Conservation (phyloP, 2,113 vertebrate species). For the Oryzias celebensis region DNA sequence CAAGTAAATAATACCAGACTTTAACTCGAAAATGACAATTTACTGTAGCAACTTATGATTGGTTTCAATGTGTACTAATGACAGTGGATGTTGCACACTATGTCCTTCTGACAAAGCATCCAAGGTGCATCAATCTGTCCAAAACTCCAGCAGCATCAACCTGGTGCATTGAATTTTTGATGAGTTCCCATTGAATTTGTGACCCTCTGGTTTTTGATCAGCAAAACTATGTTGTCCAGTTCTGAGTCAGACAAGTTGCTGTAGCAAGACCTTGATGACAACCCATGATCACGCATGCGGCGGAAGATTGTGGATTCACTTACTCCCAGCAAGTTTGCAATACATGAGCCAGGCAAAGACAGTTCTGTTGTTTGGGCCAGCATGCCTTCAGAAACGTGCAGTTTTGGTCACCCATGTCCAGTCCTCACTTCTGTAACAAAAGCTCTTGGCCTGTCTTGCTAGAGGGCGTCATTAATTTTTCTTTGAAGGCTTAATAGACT, state of each 20-base stretch:
- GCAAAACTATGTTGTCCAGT: background rate
- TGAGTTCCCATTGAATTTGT: background rate
- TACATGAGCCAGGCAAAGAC: slow-evolving; percentile 13
- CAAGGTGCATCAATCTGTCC: background rate
- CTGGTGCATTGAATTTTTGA: background rate
- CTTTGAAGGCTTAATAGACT: background rate
- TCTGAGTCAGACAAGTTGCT: slow-evolving; percentile 13
- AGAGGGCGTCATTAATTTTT: slow-evolving; percentile 4
- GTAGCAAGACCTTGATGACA: background rate
- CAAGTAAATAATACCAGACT: no score
- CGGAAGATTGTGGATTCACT: slow-evolving; percentile 20
- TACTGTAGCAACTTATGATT: slow-evolving; percentile 3
- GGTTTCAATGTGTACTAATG: background rate
- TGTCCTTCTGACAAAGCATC: background rate
- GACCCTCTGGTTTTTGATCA: slow-evolving; percentile 7
- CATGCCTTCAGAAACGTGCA: slow-evolving; percentile 7
- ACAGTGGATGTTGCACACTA: background rate
- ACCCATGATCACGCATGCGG: slow-evolving; percentile 14
- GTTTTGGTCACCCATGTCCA: slow-evolving; percentile 8
- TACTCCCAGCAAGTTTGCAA: slow-evolving; percentile 17
- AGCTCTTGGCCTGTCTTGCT: slow-evolving; percentile 7
- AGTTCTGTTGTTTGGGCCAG: slow-evolving; percentile 2
- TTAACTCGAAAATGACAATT: background rate
- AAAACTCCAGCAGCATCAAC: background rate
- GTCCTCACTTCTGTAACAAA: background rate